Evolutionary conservation across 1,140 invertebrate species (phyloP).

Genomic region (Meloidogyne hapla): DNA sequence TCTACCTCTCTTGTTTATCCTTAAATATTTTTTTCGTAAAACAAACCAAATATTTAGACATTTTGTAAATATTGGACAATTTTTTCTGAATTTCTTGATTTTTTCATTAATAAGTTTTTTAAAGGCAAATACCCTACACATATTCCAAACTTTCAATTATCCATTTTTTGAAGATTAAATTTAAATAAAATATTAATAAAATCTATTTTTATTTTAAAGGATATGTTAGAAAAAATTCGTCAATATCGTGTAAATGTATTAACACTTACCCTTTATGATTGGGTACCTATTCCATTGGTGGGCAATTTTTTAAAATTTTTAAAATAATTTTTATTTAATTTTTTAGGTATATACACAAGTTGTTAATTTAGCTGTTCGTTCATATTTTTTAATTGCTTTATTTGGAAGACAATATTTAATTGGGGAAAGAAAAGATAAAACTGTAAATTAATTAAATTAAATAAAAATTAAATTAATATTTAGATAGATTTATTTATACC

Average conservation of each 20-base stretch:
- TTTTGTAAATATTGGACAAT: too few relatives aligned
- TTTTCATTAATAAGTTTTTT: too few relatives aligned
- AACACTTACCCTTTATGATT: slow-evolving; percentile 57
- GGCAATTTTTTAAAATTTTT: slow-evolving; percentile 27
- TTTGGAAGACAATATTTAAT: slow-evolving; percentile 56
- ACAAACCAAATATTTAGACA: too few relatives aligned
- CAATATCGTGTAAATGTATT: slow-evolving; percentile 57
- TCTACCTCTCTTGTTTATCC: too few relatives aligned
- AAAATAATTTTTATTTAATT: slow-evolving; percentile 33
- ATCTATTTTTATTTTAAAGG: neutral
- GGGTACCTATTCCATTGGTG: slow-evolving; percentile 58
- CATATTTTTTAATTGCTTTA: slow-evolving; percentile 57
- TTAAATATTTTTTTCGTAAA: too few relatives aligned
- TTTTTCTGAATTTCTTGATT: too few relatives aligned
- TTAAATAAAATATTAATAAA: too few relatives aligned
- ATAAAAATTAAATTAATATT: neutral
- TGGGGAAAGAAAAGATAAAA: slow-evolving; percentile 11
- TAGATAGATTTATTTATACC: slow-evolving; percentile 53
- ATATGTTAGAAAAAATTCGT: slow-evolving; percentile 54
- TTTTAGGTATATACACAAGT: slow-evolving; percentile 55
- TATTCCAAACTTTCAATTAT: too few relatives aligned
- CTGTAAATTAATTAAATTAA: slow-evolving; percentile 6
- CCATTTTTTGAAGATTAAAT: too few relatives aligned
- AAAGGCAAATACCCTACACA: too few relatives aligned
- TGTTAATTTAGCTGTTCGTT: slow-evolving; percentile 52